A percentile compares a stretch with the other conserved stretches of the same genome.
Conservation (phyloP, 1,140 invertebrate species). For the Cotesia chilonis region DNA sequence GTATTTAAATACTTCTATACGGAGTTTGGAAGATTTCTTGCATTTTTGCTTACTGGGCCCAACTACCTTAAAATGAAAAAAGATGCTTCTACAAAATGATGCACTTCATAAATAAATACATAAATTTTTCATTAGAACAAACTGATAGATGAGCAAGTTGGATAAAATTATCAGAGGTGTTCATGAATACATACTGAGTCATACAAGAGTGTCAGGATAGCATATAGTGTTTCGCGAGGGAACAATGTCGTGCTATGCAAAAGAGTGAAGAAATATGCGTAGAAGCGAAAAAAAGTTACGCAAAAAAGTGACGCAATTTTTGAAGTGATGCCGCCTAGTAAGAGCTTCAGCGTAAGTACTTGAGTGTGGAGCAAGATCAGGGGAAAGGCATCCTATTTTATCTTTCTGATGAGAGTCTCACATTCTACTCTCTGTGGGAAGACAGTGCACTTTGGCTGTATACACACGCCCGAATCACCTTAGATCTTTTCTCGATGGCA, state of each 20-base stretch:
- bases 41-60: too few species aligned
- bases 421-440: slow-evolving; percentile 32
- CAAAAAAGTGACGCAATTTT: background rate
- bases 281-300: background rate
- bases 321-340: background rate
- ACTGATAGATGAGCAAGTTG: slow-evolving; percentile 51
- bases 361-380: slow-evolving; percentile 12
- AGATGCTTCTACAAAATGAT: too few species aligned
- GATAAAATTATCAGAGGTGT: slow-evolving; percentile 46
- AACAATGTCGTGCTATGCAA: background rate
- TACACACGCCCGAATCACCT: slow-evolving; percentile 25
- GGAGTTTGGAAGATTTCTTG: too few species aligned
- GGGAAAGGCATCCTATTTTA: slow-evolving; percentile 4
- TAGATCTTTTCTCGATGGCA: slow-evolving; percentile 22
- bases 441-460: slow-evolving; percentile 34
- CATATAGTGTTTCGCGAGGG: background rate
- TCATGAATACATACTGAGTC: slow-evolving; percentile 53
- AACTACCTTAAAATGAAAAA: too few species aligned
- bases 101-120: too few species aligned
- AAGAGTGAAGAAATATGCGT: slow-evolving; percentile 6
- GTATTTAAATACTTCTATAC: too few species aligned
- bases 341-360: background rate
- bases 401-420: slow-evolving; percentile 16
- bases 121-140: background rate
- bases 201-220: slow-evolving; percentile 16